Percentiles rank a stretch among this genome's conserved stretches.
Conservation (phyloP, 2,888 invertebrate species). For the Endotricha flammealis region DNA sequence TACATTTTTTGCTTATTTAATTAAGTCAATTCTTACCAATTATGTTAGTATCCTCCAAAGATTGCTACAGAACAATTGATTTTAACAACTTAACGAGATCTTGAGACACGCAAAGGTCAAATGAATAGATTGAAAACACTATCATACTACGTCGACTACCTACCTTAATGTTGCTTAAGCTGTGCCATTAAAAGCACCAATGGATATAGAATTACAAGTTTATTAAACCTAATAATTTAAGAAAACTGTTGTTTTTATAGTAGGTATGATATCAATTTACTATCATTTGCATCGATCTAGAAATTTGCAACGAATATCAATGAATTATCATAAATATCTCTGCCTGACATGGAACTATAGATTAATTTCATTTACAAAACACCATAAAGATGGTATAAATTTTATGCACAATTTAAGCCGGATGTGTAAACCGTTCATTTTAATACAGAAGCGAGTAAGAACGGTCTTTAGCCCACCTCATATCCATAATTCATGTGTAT, state of each 20-base stretch:
- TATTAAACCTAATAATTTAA: too few species aligned
- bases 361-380: too few species aligned
- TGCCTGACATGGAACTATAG: too few species aligned
- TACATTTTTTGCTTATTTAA: too few species aligned
- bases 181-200: too few species aligned
- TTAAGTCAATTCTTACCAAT: not conserved
- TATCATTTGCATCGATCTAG: too few species aligned
- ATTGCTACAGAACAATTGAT: not conserved
- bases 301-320: too few species aligned
- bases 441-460: constrained; percentile 43
- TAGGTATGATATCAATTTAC: too few species aligned
- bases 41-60: constrained; percentile 3
- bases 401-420: constrained; percentile 59
- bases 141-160: not conserved
- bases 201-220: too few species aligned
- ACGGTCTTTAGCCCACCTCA: constrained; percentile 44
- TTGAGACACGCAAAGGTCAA: constrained; percentile 10
- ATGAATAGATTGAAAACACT: constrained; percentile 3
- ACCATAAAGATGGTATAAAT: constrained; percentile 31
- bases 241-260: too few species aligned
- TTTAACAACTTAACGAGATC: constrained; percentile 8
- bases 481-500: constrained; percentile 59
- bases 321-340: too few species aligned
- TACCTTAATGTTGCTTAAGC: constrained; percentile 2
- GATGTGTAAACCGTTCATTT: constrained; percentile 44